phyloP scores from a whole-genome alignment of 2,797 vertebrate genomes.

The Mus caroli region DNA sequence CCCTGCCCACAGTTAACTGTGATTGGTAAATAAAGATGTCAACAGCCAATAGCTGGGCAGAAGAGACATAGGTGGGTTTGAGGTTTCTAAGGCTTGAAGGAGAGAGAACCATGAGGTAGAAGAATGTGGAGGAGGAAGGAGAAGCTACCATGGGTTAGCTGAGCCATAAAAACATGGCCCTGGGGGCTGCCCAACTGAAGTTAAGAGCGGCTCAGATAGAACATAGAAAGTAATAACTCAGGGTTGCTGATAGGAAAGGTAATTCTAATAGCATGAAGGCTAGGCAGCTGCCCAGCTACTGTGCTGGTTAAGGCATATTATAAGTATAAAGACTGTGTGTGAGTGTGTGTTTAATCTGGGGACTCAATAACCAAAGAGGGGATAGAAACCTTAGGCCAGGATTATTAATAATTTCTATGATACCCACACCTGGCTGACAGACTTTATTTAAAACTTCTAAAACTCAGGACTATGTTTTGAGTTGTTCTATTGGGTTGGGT shows the following conservation, averaged over 20 bases:
- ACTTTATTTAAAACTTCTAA: conserved; percentile 28
- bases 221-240: neutral
- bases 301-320: neutral
- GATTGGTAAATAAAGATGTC: neutral
- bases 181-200: neutral
- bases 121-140: neutral
- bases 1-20: neutral
- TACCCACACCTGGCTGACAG: neutral
- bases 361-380: neutral
- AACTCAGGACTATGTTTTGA: neutral
- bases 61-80: neutral
- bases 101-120: neutral
- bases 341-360: neutral
- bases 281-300: neutral
- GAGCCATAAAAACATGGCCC: neutral
- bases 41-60: neutral
- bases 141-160: neutral
- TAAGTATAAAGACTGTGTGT: neutral
- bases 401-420: neutral
- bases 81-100: no score
- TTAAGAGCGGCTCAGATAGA: neutral
- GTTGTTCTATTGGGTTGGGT: neutral
- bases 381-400: neutral
- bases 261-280: neutral
- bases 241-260: neutral